phyloP scores from a whole-genome alignment of 2,113 vertebrate species.

The Drymodes brunneopygia region DNA sequence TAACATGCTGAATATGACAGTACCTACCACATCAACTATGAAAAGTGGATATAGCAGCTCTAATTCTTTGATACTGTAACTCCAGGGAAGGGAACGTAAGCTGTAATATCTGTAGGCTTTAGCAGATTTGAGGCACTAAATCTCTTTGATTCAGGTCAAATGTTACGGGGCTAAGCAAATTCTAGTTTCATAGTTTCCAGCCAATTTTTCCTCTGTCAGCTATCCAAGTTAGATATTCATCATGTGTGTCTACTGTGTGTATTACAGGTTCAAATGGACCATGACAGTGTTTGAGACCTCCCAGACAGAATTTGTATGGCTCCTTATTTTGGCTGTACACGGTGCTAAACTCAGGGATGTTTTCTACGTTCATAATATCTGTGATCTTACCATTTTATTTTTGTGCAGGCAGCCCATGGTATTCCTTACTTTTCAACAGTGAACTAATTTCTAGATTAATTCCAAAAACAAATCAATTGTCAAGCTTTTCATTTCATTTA shows the following conservation, averaged over 20 bases:
- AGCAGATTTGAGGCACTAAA: neutral
- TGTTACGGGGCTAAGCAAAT: neutral
- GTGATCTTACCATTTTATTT: neutral
- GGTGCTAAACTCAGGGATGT: neutral
- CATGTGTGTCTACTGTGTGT: neutral
- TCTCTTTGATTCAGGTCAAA: neutral
- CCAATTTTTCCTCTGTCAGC: neutral
- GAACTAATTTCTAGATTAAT: neutral
- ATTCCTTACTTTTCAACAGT: neutral
- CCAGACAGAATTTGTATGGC: neutral
- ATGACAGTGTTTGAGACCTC: neutral
- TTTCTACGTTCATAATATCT: neutral
- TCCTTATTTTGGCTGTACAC: neutral
- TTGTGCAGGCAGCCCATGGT: neutral
- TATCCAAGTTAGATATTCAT: neutral
- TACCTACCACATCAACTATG: neutral
- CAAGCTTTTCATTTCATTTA: neutral
- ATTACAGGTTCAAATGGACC: neutral
- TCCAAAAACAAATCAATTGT: neutral
- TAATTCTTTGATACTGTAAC: neutral
- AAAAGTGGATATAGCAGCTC: neutral
- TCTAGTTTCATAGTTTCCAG: neutral
- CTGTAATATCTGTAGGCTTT: neutral
- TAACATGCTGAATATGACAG: neutral
- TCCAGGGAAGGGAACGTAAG: neutral